Conservation (phyloP, 2,888 invertebrate genomes). For the Norana najaformis region DNA sequence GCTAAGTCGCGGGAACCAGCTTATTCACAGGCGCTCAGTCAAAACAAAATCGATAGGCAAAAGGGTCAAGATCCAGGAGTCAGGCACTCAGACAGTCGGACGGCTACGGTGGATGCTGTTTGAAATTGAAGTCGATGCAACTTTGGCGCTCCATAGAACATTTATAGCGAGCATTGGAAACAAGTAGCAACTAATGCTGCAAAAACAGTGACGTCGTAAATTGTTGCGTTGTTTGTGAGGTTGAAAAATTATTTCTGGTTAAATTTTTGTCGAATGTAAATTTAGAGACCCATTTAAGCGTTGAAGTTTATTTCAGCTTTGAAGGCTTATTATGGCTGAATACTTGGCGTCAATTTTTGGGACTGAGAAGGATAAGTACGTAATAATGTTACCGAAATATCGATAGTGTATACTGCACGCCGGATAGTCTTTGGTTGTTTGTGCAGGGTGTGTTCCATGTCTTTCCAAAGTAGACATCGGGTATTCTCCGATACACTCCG, state of each 20-base stretch:
- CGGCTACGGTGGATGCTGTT: too few relatives aligned
- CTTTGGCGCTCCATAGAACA: too few relatives aligned
- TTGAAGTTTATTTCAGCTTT: background rate
- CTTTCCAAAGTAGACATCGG: background rate
- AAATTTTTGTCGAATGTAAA: background rate
- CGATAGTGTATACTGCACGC: background rate
- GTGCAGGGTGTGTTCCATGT: background rate
- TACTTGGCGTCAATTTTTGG: constrained; percentile 47
- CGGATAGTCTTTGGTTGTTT: background rate
- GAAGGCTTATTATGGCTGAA: constrained; percentile 43
- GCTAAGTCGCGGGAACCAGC: too few relatives aligned
- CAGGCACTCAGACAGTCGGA: too few relatives aligned
- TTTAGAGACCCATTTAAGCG: background rate
- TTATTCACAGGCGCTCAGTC: too few relatives aligned
- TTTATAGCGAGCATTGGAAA: background rate
- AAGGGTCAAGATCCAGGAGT: too few relatives aligned
- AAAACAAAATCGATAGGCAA: too few relatives aligned
- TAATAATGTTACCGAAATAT: constrained; percentile 23
- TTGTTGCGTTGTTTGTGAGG: background rate
- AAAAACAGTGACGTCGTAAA: background rate
- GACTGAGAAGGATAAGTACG: constrained; percentile 47
- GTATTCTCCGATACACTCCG: background rate
- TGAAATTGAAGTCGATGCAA: too few relatives aligned
- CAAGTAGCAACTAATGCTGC: background rate
- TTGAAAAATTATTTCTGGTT: background rate